Evolutionary conservation across 2,888 invertebrate genomes (phyloP).

Genomic region (Drosophila meridiana): DNA sequence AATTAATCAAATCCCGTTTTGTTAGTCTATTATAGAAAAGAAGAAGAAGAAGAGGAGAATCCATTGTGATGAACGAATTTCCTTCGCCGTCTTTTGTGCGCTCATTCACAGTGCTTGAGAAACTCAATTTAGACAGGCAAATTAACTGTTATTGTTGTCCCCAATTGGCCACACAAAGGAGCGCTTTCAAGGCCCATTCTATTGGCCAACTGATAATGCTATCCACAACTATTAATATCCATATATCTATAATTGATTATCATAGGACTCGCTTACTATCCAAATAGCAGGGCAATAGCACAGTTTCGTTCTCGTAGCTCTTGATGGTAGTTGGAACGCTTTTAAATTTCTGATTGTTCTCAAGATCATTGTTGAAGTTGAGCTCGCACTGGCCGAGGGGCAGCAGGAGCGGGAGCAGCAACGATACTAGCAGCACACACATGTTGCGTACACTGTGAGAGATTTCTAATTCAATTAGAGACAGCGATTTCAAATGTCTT

Average conservation of each 20-base stretch:
- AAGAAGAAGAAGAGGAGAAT: constrained; percentile 32
- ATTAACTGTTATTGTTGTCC: constrained; percentile 65
- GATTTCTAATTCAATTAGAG: constrained; percentile 55
- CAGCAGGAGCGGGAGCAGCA: constrained; percentile 31
- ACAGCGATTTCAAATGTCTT: constrained; percentile 28
- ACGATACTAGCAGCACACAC: constrained; percentile 38
- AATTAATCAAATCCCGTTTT: constrained; percentile 65
- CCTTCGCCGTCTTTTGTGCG: constrained; percentile 54
- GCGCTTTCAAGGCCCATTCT: constrained; percentile 51
- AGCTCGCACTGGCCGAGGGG: constrained; percentile 43
- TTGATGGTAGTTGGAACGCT: constrained; percentile 91
- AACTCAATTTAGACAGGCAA: constrained; percentile 45
- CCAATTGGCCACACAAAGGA: constrained; percentile 56
- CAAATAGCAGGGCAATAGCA: constrained; percentile 91
- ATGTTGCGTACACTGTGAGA: constrained; percentile 29
- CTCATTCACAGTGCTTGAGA: constrained; percentile 49
- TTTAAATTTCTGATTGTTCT: constrained; percentile 86
- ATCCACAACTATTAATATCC: not conserved
- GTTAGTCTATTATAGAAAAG: constrained; percentile 39
- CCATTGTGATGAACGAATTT: constrained; percentile 53
- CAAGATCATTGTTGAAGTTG: constrained; percentile 76
- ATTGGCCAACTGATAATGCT: constrained; percentile 17
- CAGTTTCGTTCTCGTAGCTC: constrained; percentile 91
- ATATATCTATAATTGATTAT: not conserved
- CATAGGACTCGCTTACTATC: constrained; percentile 87